Evolutionary conservation across 2,797 vertebrate species (phyloP), one percentile per base, ranked within the genome.

Genomic region (Lycodopsis pacificus): DNA sequence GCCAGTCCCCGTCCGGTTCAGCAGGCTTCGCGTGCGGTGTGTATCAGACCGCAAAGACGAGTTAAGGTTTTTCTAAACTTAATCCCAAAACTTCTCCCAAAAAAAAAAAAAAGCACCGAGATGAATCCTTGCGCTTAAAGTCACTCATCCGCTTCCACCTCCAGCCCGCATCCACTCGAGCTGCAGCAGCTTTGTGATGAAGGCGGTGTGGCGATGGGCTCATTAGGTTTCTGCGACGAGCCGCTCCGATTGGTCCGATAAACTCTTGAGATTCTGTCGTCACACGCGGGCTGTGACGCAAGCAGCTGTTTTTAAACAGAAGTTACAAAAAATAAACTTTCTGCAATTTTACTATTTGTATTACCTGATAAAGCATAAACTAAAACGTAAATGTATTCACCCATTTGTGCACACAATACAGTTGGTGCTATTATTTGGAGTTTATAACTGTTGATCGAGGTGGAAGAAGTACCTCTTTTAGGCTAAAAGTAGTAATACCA

Each of bases 201-300:
- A 27, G 40, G 59, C 57, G 30, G 44, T 0, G 76, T 0, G 32
- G 20, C 40, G 72, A 67, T 38, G 78, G 80, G 73, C 57, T 62
- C 79, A 69, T 76, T 46, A 73, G 69, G 62, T 68, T 79, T 7
- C 83, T 70, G 75, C 63, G 25, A 51, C 30, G 3, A 0, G 51
- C 51, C 5, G 74, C 17, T 85, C 88, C 54, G 53, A 97, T 97
- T 97, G 97, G 97, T 88, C 92, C 86, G 65, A 83, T 53, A 20
- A 69, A 89, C 94, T 94, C 95, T 94, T 95, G 91, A 89, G 95
- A 92, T 90, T 92, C 83, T 27, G 5, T 46, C 93, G 92, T 93
- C 89, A 92, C 77, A 25, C 46, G 53, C 59, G 46, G 59, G 34
- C 71, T 20, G 70, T 88, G 89, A 90, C 87, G 83, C 51, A 68